Base-by-base conservation (phyloP, 1,140 invertebrate species). In the Meloidogyne hapla region DNA sequence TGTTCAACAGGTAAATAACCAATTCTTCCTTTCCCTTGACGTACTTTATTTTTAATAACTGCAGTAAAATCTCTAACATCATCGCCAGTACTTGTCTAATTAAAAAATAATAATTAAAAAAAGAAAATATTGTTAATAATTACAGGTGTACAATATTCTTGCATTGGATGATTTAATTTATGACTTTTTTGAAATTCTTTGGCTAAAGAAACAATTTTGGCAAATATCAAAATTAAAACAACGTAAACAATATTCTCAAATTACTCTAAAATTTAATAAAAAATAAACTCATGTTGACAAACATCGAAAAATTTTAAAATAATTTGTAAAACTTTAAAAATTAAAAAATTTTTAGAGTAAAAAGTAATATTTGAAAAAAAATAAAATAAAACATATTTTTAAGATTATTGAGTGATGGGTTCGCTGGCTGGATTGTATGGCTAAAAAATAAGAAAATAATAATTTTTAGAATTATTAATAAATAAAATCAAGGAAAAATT, bases 181-280 rank as follows among this genome's bases (percentile, higher is more conserved):
- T 99, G 96, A 88, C 94, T 94, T 90, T 98, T n/a, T 99, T 0
- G 94, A 93, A 86, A 94, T 94, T 66, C 93, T 91, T 33, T 96
- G 96, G 82, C 93, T 94, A 90, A 99, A 99, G 91, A 99, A 99
- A 89, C 97, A 99, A 80, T 92, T 93, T 90, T 99, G 96, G 90
- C 97, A 99, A 92, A 99, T 95, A 89, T 99, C 96, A 88, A 97
- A 98, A 89, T 98, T 99, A 90, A 99, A 98, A 89, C 96, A 99
- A 88, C 96, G 96, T 81, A 99, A 90, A 89, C 97, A 99, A 28
- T n/a, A n/a, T n/a, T n/a, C n/a, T n/a, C n/a, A n/a, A n/a, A n/a
- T n/a, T n/a, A n/a, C n/a, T n/a, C n/a, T n/a, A n/a, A n/a, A n/a
- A n/a, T n/a, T n/a, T n/a, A n/a, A n/a, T n/a, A n/a, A n/a, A n/a